These are phyloP conservation scores for Holothuria glaberrima DNA, from an alignment of 35 echinoderm and acorn worm genomes.

Conservation along the genomic window DNA sequence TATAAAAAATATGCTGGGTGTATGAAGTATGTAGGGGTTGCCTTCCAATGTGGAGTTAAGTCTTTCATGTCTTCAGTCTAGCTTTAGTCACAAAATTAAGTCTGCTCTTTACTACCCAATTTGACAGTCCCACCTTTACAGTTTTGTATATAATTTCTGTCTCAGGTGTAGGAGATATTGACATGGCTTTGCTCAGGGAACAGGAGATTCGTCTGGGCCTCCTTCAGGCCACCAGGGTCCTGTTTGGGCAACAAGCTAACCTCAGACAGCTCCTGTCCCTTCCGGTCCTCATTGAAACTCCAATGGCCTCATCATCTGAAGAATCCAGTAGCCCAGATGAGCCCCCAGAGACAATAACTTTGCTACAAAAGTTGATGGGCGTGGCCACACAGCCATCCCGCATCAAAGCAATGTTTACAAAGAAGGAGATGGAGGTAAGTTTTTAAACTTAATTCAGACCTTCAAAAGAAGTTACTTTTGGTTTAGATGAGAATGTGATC, in stretches of 20 bases:
- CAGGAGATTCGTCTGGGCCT: conserved; percentile 92
- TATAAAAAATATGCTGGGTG: no score
- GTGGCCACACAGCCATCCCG: conserved; percentile 95
- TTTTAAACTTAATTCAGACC: not conserved
- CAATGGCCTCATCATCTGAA: conserved; percentile 50
- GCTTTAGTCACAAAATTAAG: no score
- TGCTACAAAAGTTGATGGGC: conserved; percentile 94
- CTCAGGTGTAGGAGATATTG: conserved; percentile 61
- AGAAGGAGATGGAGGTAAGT: conserved; percentile 84
- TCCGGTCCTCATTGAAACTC: conserved; percentile 13
- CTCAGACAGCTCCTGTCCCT: conserved; percentile 85
- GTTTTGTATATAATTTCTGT: not conserved
- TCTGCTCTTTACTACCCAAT: no score
- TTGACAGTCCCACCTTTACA: no score
- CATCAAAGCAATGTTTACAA: conserved; percentile 93
- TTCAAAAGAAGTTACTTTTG: not conserved
- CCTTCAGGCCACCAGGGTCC: conserved; percentile 79
- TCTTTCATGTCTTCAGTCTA: no score
- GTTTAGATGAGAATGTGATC: not conserved
- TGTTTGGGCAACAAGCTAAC: conserved; percentile 87
- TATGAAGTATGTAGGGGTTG: no score
- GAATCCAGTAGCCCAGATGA: conserved; percentile 60
- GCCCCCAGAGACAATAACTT: conserved; percentile 30
- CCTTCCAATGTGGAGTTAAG: no score
- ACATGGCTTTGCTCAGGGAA: conserved; percentile 74